These are phyloP conservation scores for Synanthedon tipuliformis DNA, from an alignment of 2,888 invertebrate genomes.

Conservation along the genomic window DNA sequence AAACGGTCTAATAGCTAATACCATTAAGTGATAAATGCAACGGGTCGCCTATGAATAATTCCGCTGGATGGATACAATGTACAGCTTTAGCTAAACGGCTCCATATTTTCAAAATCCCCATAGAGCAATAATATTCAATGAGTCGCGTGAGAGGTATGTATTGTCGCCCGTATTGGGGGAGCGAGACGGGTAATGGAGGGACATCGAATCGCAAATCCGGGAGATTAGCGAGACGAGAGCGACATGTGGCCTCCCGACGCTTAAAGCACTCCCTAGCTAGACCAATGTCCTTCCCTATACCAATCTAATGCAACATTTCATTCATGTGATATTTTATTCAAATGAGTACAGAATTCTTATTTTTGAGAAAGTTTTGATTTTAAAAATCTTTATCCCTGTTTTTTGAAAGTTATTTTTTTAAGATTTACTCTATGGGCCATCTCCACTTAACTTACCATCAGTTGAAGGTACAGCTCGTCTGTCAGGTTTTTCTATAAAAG, in stretches of 20 bases:
- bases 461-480: too few species aligned
- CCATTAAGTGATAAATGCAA: conserved; percentile 70
- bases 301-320: conserved; percentile 8
- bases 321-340: too few species aligned
- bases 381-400: too few species aligned
- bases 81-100: conserved; percentile 67
- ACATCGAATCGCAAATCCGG: conserved; percentile 65
- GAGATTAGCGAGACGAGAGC: conserved; percentile 67
- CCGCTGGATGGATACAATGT: conserved; percentile 66
- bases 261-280: conserved; percentile 43
- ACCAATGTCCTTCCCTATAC: conserved; percentile 22
- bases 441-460: too few species aligned
- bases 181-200: conserved; percentile 42
- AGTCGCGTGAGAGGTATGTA: conserved; percentile 53
- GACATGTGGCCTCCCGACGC: conserved; percentile 67
- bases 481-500: too few species aligned
- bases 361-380: too few species aligned
- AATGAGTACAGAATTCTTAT: too few species aligned
- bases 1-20: conserved; percentile 65
- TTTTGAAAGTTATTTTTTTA: too few species aligned
- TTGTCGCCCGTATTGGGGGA: conserved; percentile 20
- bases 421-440: too few species aligned
- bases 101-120: conserved; percentile 71
- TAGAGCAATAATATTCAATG: conserved; percentile 71
- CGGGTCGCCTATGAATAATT: conserved; percentile 66